These are phyloP conservation scores for Rotaria magnacalcarata DNA, from an alignment of 2,888 invertebrate genomes.

Conservation along the genomic window DNA sequence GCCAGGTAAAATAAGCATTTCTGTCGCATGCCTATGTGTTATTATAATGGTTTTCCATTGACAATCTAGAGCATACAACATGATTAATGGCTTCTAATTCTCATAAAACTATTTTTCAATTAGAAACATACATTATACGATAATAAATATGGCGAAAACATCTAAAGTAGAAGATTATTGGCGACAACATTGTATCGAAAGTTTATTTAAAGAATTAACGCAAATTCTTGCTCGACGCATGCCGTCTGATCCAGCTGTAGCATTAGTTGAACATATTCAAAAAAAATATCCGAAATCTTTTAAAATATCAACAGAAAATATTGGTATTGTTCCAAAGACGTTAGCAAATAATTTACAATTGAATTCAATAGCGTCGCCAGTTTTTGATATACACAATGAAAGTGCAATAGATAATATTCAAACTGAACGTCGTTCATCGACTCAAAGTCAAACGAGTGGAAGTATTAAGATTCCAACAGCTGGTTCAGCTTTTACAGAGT, in stretches of 20 bases:
- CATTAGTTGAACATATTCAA: conserved; percentile 1
- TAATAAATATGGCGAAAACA: background rate
- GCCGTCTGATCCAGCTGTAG: background rate
- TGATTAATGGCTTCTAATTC: background rate
- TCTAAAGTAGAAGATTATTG: conserved; percentile 27
- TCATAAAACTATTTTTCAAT: too few species aligned
- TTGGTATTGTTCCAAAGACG: background rate
- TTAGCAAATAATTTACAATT: background rate
- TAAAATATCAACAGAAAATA: background rate
- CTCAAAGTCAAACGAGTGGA: background rate
- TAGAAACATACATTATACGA: too few species aligned
- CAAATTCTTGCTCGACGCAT: background rate
- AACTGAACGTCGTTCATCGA: background rate
- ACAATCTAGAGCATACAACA: background rate
- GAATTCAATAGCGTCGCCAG: background rate
- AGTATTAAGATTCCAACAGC: background rate
- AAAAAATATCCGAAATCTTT: conserved; percentile 31
- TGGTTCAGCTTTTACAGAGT: background rate
- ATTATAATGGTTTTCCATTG: background rate
- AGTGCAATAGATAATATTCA: background rate
- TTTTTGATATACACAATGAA: background rate
- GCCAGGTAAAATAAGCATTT: background rate
- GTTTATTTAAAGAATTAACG: conserved; percentile 32
- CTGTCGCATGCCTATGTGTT: background rate
- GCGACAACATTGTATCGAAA: background rate